Evolutionary conservation across 2,888 invertebrate genomes (phyloP), one percentile per base, ranked within the genome.

Genomic region (Rhingia campestris): DNA sequence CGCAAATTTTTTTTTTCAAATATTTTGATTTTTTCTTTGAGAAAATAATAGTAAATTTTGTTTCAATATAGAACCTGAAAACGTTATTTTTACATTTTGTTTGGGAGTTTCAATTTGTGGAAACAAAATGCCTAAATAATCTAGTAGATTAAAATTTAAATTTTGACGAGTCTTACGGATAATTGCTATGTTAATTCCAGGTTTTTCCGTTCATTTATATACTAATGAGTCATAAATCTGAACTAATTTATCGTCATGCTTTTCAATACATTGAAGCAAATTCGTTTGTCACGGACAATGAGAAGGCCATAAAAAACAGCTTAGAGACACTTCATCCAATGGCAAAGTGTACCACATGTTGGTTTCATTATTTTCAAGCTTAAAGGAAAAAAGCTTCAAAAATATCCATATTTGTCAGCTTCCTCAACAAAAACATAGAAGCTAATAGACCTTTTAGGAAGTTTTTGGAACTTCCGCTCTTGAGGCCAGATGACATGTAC

Each of bases 341-440:
- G 32, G 51, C 51, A 41, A 64, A 51, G 33, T 63, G 22, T 63
- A 39, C 47, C 47, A 12, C n/a, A n/a, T 63, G 49, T 37, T 63
- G 49, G 63, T 51, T 66, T 32, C 53, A 53, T 32, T 66, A 43
- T 53, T 53, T 30, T 41, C 53, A 41, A 53, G 66, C 53, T 33
- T n/a, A 53, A 41, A 66, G 66, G 53, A 66, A 43, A 41, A 54
- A 43, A 43, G 30, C 12, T n/a, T 41, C 14, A 12, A 41, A 53
- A 53, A 43, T 53, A 41, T 10, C n/a, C 9, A 14, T 9, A 9
- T 66, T 66, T 22, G 9, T 66, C 32, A 53, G 41, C 10, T 53
- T 49, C n/a, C 12, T 54, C 3, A 53, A 35, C 32, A 54, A 54
- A 43, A 66, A 7, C 9, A 43, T 43, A 33, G 66, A 66, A 35